These are phyloP conservation scores for Synergus laeviventris DNA, from an alignment of 2,888 invertebrate species.

Conservation along the genomic window DNA sequence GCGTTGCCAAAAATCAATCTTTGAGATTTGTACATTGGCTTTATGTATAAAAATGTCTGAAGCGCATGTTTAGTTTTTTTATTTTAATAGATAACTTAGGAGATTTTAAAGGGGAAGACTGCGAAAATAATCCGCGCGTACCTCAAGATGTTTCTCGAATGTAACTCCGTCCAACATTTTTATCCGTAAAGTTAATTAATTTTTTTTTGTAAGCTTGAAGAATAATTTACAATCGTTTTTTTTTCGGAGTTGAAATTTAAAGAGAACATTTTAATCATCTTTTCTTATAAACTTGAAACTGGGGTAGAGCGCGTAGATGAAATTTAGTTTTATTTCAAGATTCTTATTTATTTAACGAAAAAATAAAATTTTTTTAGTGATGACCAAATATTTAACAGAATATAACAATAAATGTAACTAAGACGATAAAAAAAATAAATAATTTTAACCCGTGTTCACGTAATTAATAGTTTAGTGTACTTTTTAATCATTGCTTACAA, in stretches of 20 bases:
- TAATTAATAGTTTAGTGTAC: not conserved
- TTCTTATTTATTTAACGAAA: conserved; percentile 17
- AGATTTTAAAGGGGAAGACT: conserved; percentile 21
- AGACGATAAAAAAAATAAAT: not conserved
- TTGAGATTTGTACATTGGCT: conserved; percentile 17
- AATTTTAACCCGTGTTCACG: not conserved
- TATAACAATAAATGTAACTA: not conserved
- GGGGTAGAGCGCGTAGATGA: not conserved
- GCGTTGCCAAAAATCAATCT: conserved; percentile 24
- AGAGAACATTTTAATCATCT: conserved; percentile 7
- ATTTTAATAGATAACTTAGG: not conserved
- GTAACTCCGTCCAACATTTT: not conserved
- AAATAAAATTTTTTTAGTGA: conserved; percentile 4
- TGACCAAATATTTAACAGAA: conserved; percentile 27
- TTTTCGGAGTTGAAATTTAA: not conserved
- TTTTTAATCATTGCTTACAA: conserved; percentile 1
- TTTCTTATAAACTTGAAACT: not conserved
- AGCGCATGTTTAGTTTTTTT: conserved; percentile 26
- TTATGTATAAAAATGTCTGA: conserved; percentile 35
- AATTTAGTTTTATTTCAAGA: not conserved
- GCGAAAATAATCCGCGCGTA: conserved; percentile 16
- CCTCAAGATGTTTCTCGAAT: not conserved
- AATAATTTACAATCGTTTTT: not conserved
- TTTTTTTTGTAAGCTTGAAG: not conserved
- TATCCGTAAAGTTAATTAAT: not conserved